These are phyloP conservation scores for Anhinga anhinga DNA, from an alignment of 2,113 vertebrate species.

Conservation along the genomic window DNA sequence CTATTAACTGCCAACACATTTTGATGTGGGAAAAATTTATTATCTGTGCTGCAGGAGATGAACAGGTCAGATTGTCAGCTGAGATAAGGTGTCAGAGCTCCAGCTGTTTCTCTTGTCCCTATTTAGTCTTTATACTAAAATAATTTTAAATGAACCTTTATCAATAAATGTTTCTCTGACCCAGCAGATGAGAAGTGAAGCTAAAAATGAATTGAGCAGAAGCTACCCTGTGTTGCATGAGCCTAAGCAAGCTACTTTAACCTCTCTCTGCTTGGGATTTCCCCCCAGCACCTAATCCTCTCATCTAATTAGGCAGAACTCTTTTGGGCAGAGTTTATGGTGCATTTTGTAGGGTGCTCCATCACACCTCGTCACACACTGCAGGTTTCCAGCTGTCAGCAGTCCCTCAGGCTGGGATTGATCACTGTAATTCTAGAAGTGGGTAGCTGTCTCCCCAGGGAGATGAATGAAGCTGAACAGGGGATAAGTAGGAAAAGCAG, in stretches of 20 bases:
- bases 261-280: background rate
- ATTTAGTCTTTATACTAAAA: background rate
- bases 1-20: conserved; percentile 4
- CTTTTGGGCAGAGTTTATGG: background rate
- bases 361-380: background rate
- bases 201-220: background rate
- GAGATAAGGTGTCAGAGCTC: background rate
- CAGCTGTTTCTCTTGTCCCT: background rate
- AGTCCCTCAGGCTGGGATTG: background rate
- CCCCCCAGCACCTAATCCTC: background rate
- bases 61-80: background rate
- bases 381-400: background rate
- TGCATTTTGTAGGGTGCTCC: background rate
- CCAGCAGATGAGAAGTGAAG: background rate
- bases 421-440: background rate
- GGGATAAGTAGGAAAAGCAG: background rate
- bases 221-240: background rate
- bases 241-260: background rate
- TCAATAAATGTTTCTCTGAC: background rate
- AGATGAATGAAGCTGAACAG: background rate
- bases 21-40: conserved; percentile 3
- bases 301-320: background rate
- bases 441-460: background rate
- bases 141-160: background rate
- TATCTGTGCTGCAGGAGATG: background rate